These are phyloP conservation scores for Artibeus lituratus DNA, from an alignment of 2,797 vertebrate species.

Conservation along the genomic window DNA sequence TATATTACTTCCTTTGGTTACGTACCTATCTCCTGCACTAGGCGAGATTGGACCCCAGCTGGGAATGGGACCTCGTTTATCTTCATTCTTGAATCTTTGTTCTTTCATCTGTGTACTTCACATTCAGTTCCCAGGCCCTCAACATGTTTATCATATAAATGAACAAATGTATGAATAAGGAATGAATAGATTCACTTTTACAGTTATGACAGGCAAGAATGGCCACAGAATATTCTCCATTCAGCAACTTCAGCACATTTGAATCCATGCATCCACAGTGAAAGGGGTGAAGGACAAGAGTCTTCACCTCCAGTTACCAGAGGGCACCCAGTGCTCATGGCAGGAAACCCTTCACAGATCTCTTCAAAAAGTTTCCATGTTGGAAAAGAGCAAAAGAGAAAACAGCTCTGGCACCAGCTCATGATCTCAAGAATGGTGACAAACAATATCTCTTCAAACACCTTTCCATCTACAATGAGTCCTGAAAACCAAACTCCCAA, in stretches of 20 bases:
- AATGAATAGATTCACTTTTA: neutral
- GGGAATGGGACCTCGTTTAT: neutral
- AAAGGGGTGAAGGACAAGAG: neutral
- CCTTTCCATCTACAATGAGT: neutral
- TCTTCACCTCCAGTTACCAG: neutral
- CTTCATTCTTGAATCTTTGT: neutral
- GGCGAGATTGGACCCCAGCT: too few relatives aligned
- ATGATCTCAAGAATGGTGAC: rapidly evolving
- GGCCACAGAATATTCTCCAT: neutral
- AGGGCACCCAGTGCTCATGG: too few relatives aligned
- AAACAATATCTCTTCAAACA: neutral
- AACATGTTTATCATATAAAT: neutral
- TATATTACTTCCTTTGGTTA: neutral
- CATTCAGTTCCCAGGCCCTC: neutral
- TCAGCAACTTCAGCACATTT: neutral
- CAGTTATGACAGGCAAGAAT: neutral
- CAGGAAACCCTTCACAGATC: neutral
- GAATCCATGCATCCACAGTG: neutral
- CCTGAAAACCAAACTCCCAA: neutral
- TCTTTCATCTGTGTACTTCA: neutral
- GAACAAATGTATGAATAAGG: neutral
- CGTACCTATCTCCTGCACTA: neutral
- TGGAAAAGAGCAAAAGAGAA: neutral
- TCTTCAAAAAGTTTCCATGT: neutral
- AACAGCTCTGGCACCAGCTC: neutral